These are phyloP conservation scores for Branchipolynoe longqiensis DNA, from an alignment of 2,888 invertebrate species.

Conservation along the genomic window DNA sequence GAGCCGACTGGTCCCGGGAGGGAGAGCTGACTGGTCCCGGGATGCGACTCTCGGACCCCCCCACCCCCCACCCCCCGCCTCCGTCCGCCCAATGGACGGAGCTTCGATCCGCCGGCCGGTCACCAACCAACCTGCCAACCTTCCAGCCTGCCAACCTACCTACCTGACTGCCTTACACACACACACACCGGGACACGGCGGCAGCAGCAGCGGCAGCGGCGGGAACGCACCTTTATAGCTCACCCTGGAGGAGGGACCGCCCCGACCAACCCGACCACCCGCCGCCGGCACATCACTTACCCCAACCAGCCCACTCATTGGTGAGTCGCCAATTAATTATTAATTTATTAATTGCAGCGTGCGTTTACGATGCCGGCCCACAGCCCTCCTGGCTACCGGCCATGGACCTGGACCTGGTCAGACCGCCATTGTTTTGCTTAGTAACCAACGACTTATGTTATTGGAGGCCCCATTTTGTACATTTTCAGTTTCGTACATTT, in stretches of 20 bases:
- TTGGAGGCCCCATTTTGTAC: no score
- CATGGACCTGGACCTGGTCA: no score
- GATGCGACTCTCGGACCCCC: background rate
- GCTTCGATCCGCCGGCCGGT: no score
- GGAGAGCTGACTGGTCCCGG: background rate
- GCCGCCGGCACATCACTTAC: constrained; percentile 11
- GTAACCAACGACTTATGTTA: no score
- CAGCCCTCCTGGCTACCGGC: no score
- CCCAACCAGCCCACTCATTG: background rate
- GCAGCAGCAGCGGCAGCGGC: constrained; percentile 2
- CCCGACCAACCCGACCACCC: constrained; percentile 14
- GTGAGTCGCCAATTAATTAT: constrained; percentile 30
- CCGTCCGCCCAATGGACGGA: background rate
- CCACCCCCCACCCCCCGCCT: background rate
- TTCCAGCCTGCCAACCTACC: no score
- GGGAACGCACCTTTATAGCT: constrained; percentile 5
- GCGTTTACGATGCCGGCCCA: no score
- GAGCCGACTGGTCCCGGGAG: background rate
- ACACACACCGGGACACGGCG: background rate
- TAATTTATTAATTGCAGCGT: constrained; percentile 19
- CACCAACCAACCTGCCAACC: no score
- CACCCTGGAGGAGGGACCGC: constrained; percentile 2
- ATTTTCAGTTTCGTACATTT: no score
- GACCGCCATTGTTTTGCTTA: no score
- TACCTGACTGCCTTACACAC: no score